A percentile compares a stretch with the other conserved stretches of the same genome.
phyloP scores from a whole-genome alignment of 2,113 vertebrate species.

The Cavia aperea region DNA sequence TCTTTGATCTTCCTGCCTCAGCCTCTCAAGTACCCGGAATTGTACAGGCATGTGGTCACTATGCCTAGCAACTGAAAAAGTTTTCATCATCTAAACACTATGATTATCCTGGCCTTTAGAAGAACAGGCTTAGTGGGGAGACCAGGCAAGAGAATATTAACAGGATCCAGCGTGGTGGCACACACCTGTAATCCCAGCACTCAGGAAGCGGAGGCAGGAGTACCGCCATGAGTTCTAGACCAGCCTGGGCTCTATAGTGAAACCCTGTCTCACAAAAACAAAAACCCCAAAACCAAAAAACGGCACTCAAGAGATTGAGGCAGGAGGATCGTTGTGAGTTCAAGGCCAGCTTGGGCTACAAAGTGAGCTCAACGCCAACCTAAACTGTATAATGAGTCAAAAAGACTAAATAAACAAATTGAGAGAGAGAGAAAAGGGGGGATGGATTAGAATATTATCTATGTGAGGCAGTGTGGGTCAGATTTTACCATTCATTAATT shows the following conservation, averaged over 20 bases:
- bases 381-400: not conserved
- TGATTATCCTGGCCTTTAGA: not conserved
- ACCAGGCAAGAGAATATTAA: not conserved
- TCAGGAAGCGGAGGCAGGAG: not conserved
- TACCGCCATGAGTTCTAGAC: not conserved
- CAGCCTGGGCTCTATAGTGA: not conserved
- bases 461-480: not conserved
- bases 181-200: not conserved
- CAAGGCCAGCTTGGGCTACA: not conserved
- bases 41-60: not conserved
- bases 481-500: not conserved
- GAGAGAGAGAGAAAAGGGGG: too few relatives aligned
- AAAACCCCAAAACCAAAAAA: too few relatives aligned
- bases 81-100: constrained; percentile 4
- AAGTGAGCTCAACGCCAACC: not conserved
- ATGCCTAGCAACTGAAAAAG: too few relatives aligned
- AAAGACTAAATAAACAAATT: not conserved
- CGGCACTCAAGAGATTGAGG: not conserved
- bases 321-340: not conserved
- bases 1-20: not conserved
- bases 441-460: not conserved
- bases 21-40: not conserved
- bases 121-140: not conserved
- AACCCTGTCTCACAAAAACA: too few relatives aligned
- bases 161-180: not conserved